Evolutionary conservation across 2,113 vertebrate species (phyloP), one percentile per base, ranked within the genome.

Genomic region (Plecotus auritus): DNA sequence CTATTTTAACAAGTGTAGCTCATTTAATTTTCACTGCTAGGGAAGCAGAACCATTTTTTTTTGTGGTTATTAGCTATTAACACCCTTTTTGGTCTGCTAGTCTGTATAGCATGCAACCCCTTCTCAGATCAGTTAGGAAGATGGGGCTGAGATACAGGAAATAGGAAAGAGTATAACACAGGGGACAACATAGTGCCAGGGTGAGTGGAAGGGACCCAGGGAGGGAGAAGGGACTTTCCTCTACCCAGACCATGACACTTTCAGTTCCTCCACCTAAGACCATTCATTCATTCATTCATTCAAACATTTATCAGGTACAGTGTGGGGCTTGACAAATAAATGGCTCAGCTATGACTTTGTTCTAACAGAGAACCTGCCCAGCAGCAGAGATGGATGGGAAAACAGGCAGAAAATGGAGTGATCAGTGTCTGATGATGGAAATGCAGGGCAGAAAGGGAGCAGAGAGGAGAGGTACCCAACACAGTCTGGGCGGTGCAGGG

Each of bases 11-110:
- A 61, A 35, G 72, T 37, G 59, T 82, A 28, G 17, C 26, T 45
- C 30, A 20, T 54, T 93, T 93, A 51, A 69, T 92, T 94, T 80
- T 93, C 72, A 16, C 72, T 51, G 84, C 76, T 49, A 66, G 76
- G 37, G 85, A 95, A 87, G 78, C 47, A 72, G 80, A 90, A 88
- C n/a, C 26, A 7, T 69, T 42, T 85, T 64, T 61, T 18, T 54
- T 18, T 84, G 14, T 91, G 80, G 49, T 91, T 83, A 74, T 70
- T 78, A 78, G 85, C 67, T 35, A 18, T 76, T 45, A 70, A 30
- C 51, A n/a, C 82, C 78, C 49, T 69, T 89, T 80, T 90, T 54
- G 47, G 80, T 73, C 64, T 42, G 35, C 23, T 47, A 6, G 59
- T 80, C 78, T 80, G 45, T 13, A 45, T 13, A 28, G 93, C 49